Conservation (phyloP, 53 echinoderm and acorn worm genomes). For the Mesocentrotus franciscanus region DNA sequence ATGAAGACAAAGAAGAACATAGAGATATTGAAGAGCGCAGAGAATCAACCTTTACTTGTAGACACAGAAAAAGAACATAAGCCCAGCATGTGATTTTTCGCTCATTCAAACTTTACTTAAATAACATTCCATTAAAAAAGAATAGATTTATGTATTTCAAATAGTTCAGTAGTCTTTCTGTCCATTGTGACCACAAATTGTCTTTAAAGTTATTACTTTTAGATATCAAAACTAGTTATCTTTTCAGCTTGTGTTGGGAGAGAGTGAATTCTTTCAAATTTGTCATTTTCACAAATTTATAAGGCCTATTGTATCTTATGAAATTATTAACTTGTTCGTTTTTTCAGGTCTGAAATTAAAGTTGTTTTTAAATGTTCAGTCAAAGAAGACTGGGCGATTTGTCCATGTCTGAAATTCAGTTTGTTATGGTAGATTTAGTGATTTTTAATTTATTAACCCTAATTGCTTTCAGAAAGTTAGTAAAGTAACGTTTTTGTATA, state of each 20-base stretch:
- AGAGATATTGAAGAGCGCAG: conserved; percentile 35
- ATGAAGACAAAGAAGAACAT: not conserved
- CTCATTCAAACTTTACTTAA: not conserved
- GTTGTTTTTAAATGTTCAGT: not conserved
- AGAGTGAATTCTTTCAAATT: not conserved
- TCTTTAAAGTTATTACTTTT: not conserved
- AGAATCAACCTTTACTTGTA: conserved; percentile 42
- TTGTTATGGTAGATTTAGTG: not conserved
- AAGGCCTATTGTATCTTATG: not conserved
- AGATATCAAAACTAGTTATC: not conserved
- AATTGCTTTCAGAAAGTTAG: not conserved
- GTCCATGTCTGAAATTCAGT: not conserved
- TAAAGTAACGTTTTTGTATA: not conserved
- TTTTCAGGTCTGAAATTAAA: not conserved
- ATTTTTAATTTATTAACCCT: not conserved
- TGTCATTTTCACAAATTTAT: not conserved
- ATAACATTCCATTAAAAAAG: not conserved
- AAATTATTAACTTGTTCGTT: not conserved
- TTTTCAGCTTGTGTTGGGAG: not conserved
- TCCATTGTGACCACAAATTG: not conserved
- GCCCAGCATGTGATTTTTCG: conserved; percentile 36
- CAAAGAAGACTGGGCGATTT: not conserved
- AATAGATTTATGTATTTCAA: not conserved
- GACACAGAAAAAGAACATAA: conserved; percentile 4
- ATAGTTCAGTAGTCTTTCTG: not conserved